phyloP scores from a whole-genome alignment of 2,113 vertebrate genomes.

The Cebus imitator region DNA sequence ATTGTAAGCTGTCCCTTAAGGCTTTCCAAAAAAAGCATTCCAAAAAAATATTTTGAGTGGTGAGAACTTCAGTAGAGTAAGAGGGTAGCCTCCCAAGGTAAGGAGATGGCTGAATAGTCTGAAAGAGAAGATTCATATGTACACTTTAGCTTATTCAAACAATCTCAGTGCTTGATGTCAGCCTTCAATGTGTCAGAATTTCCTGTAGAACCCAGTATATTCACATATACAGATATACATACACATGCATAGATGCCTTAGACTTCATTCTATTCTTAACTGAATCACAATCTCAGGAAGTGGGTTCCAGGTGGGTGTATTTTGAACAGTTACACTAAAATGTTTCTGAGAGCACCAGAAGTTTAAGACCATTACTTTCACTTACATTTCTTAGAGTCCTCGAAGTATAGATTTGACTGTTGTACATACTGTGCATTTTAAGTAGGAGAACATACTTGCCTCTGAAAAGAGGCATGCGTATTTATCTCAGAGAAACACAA shows the following conservation, averaged over 20 bases:
- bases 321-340: slow-evolving; percentile 3
- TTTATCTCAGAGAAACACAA: slow-evolving; percentile 31
- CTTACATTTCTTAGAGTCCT: background rate
- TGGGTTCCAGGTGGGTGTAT: background rate
- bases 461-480: background rate
- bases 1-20: background rate
- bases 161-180: background rate
- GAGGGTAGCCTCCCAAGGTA: background rate
- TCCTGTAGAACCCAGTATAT: background rate
- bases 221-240: background rate
- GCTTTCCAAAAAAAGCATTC: slow-evolving; percentile 7
- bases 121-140: background rate
- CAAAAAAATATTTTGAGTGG: slow-evolving; percentile 8
- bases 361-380: background rate
- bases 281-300: background rate
- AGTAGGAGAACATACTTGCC: background rate
- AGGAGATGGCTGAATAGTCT: background rate
- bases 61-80: background rate
- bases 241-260: background rate
- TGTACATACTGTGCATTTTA: background rate
- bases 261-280: background rate
- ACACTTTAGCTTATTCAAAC: background rate
- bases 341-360: background rate
- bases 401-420: background rate
- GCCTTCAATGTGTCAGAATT: background rate